Percentiles rank a stretch among this genome's conserved stretches.
Evolutionary conservation across 2,113 vertebrate genomes (phyloP).

Genomic region (Mormoops blainvillei): DNA sequence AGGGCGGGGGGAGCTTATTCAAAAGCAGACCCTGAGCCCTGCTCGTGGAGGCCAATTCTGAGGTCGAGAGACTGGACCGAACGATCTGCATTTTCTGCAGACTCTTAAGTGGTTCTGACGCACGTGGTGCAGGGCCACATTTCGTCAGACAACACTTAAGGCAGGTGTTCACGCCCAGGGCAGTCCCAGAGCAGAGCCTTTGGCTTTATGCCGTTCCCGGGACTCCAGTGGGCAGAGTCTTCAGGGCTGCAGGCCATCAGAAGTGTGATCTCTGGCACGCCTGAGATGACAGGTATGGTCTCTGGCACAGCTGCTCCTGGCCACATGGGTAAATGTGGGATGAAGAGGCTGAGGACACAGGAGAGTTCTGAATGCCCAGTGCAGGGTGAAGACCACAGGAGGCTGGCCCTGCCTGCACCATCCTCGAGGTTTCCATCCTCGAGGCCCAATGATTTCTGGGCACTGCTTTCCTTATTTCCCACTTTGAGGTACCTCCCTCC

Average conservation of each 20-base stretch:
- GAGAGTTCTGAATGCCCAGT: no score
- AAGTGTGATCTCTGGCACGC: no score
- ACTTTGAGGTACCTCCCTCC: background rate
- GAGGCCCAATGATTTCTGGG: background rate
- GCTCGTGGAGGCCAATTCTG: background rate
- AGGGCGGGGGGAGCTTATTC: background rate
- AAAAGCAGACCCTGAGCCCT: background rate
- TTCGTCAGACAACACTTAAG: no score
- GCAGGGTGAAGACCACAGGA: no score
- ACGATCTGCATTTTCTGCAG: background rate
- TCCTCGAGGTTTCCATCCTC: no score
- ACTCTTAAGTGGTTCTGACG: background rate
- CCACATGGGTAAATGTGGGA: background rate
- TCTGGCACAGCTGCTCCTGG: background rate
- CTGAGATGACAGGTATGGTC: no score
- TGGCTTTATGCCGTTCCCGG: background rate
- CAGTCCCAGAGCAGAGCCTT: background rate
- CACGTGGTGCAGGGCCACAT: background rate
- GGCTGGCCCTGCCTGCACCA: background rate
- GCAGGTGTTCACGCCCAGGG: background rate
- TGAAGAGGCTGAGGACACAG: background rate
- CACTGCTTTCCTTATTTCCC: background rate
- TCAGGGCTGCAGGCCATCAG: background rate
- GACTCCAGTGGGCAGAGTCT: background rate
- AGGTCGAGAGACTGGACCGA: no score